phyloP scores from a whole-genome alignment of 2,888 invertebrate genomes.

The Gordius sp. region DNA sequence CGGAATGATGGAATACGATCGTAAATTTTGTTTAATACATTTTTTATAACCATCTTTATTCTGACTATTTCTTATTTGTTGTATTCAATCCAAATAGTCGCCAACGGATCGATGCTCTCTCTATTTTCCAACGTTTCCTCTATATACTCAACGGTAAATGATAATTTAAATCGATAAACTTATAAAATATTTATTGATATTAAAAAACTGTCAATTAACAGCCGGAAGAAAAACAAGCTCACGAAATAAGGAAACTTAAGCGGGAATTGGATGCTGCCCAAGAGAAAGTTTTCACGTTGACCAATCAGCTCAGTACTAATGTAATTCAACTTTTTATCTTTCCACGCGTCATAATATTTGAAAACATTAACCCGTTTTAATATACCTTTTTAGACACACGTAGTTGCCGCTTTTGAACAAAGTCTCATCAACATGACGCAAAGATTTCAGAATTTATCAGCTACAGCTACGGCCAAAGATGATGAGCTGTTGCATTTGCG shows the following conservation, averaged over 20 bases:
- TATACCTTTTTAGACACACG: neutral
- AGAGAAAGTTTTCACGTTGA: neutral
- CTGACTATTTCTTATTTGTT: neutral
- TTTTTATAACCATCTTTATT: too few species aligned
- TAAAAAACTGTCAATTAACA: too few species aligned
- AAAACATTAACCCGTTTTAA: neutral
- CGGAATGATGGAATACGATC: too few species aligned
- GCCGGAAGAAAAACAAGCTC: neutral
- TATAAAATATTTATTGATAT: neutral
- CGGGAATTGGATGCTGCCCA: neutral
- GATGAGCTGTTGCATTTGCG: neutral
- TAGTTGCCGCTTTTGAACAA: conserved; percentile 13
- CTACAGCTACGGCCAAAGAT: neutral
- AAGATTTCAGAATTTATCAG: neutral
- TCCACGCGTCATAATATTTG: neutral
- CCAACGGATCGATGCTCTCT: neutral
- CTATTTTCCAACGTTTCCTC: neutral
- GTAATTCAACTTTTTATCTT: too few species aligned
- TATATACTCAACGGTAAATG: neutral
- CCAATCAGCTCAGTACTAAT: conserved; percentile 10
- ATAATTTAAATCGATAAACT: neutral
- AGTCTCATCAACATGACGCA: conserved; percentile 2
- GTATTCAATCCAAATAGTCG: neutral
- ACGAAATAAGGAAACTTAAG: conserved; percentile 6
- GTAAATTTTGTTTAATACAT: too few species aligned